Evolutionary conservation across 2,113 vertebrate species (phyloP), one percentile per base, ranked within the genome.

Genomic region (Pseudois nayaur): DNA sequence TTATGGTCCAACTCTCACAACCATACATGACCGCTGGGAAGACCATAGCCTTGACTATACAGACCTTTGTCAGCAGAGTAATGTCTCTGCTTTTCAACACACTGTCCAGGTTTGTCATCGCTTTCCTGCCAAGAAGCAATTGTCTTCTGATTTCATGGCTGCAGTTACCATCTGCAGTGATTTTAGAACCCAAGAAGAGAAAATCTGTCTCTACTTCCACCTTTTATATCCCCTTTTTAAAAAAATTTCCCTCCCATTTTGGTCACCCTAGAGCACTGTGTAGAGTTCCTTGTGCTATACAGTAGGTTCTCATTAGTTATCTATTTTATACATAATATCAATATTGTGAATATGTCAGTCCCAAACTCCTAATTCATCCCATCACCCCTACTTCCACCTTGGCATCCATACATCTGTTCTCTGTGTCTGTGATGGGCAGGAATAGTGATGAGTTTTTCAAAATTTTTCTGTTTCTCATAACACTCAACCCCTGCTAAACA

Each of bases 201-300:
- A 74, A 74, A 74, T 40, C 67, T 74, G 19, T 40, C 19, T 12
- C 10, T 74, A 3, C n/a, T 40, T 74, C n/a, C 67, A 40, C 5
- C 67, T 23, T 74, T 25, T 43, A 8, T 43, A 13, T 8, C 23
- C 3, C 6, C 1, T 12, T 25, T 25, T 4, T 50, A 0, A 50
- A 50, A 8, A 7, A 25, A 14, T 76, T 76, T 43, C 12, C 23
- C 40, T 27, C 12, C 12, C 12, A 27, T 43, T 76, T 76, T 27
- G 40, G 71, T 27, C 12, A 43, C 23, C 25, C 57, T 25, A 27
- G 71, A 43, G 40, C 40, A 76, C 40, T 76, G 3, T 43, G 23
- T 43, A 76, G 71, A 76, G 71, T 43, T 76, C 71, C 40, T 27
- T 14, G 71, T 76, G 40, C 6, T 76, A 43, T 14, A 76, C 40